Conservation (phyloP, 2,888 invertebrate genomes). For the Cyaniris semiargus region DNA sequence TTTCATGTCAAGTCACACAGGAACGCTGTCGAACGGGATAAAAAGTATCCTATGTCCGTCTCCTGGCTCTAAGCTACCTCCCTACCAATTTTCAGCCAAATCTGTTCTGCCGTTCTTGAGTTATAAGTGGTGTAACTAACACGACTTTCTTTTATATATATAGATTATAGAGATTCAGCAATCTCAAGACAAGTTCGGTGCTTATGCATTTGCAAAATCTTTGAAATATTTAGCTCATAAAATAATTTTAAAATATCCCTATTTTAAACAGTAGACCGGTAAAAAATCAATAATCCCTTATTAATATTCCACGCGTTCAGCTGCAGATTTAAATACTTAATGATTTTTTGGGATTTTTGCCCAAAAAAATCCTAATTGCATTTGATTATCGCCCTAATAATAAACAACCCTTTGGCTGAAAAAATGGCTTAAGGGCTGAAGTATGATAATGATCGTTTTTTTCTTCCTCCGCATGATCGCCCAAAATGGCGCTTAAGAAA, state of each 20-base stretch:
- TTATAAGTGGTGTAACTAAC: no score
- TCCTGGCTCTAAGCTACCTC: no score
- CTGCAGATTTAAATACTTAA: conserved; percentile 79
- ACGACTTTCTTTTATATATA: no score
- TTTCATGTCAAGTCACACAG: no score
- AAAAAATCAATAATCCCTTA: conserved; percentile 50
- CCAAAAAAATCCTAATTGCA: conserved; percentile 73
- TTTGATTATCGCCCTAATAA: conserved; percentile 80
- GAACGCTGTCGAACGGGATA: no score
- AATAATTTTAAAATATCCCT: neutral
- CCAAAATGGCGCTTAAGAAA: conserved; percentile 75
- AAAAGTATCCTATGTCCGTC: no score
- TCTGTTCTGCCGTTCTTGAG: no score
- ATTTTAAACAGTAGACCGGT: neutral
- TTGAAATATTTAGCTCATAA: neutral
- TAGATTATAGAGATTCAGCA: no score
- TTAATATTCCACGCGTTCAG: conserved; percentile 69
- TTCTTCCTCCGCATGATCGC: conserved; percentile 72
- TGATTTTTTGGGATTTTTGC: conserved; percentile 65
- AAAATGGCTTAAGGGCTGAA: conserved; percentile 80
- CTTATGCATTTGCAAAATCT: neutral
- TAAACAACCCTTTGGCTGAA: conserved; percentile 78
- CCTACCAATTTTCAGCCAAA: no score
- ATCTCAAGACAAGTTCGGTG: neutral
- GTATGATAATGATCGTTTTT: conserved; percentile 77